Base-by-base conservation (phyloP, 2,113 vertebrate species). In the Syngnathus typhle region DNA sequence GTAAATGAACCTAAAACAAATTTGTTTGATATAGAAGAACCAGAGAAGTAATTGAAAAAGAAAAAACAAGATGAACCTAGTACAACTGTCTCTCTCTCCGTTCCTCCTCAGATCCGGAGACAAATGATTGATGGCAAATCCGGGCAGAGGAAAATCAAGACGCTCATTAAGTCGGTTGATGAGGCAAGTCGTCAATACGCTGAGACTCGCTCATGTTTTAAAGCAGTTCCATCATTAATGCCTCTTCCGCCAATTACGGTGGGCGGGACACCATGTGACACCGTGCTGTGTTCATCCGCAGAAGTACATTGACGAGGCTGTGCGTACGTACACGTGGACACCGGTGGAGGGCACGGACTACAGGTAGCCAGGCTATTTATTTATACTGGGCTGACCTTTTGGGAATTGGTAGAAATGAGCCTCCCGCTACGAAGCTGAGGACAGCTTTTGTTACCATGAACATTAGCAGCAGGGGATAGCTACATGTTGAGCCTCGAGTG, bases 301-400 rank as follows among this genome's bases (percentile, higher is more conserved):
- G 97, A 92, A 95, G 78, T 98, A 99, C 89, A 94, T 99, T 47
- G 96, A 99, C 0, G 94, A 98, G 83, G 93, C 92, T 47, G 73
- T 89, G 46, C 89, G 96, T 72, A 98, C 94, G 5, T 99, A 99
- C 87, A 97, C 95, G 0, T 99, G 96, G 95, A 94, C 93, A 4
- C 94, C 95, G 46, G 95, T 99, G 82, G 90, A 95, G 46, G 96
- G 95, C 75, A 96, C 97, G 71, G 94, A 99, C 85, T 99, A 99
- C 91, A 99, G 97, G 97, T 99, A 82, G 88, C 88, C 77, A 37
- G 5, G 10, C 7, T 4, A 23, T 41, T 18, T 41, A 13, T 12
- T 37, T 19, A n/a, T 51, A 3, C 18, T 51, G 4, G 37, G 18
- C 2, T 52, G 49, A 52, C 19, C 19, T 52, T 52, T 52, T 32